A percentile compares a stretch with the other conserved stretches of the same genome.
Evolutionary conservation across 37 sponge, comb jelly and placozoan genomes (phyloP).

Genomic region (Sycon ciliatum): DNA sequence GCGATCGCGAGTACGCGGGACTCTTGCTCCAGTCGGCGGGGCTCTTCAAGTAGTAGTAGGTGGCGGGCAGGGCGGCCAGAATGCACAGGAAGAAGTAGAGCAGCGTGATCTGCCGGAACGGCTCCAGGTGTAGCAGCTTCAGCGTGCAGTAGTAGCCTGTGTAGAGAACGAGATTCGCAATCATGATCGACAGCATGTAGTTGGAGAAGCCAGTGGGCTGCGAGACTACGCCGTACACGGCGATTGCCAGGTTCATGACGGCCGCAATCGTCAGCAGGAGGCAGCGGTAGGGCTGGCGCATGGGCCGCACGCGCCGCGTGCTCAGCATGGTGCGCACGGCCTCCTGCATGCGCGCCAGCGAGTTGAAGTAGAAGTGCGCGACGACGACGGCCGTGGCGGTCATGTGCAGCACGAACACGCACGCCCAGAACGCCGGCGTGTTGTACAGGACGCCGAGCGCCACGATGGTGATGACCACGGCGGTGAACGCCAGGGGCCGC

Average conservation of each 20-base stretch:
- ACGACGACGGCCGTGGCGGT: neutral
- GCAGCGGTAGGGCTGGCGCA: too few relatives aligned
- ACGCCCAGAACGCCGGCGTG: too few relatives aligned
- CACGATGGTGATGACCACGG: neutral
- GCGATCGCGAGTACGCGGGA: conserved; percentile 10
- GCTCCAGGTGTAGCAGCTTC: conserved; percentile 35
- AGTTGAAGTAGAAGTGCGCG: too few relatives aligned
- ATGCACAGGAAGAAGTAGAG: neutral
- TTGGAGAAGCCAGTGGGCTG: conserved; percentile 18
- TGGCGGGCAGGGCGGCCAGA: neutral
- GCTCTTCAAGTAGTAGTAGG: neutral
- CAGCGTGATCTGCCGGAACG: neutral
- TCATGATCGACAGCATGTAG: conserved; percentile 29
- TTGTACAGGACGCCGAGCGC: neutral
- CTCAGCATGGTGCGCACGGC: too few relatives aligned
- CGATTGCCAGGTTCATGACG: conserved; percentile 27
- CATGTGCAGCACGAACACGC: neutral
- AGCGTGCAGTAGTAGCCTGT: conserved; percentile 25
- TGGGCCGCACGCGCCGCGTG: too few relatives aligned
- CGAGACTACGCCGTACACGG: conserved; percentile 21
- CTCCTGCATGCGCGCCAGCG: too few relatives aligned
- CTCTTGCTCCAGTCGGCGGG: conserved; percentile 3
- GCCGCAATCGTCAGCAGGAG: too few relatives aligned
- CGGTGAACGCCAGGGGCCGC: neutral
- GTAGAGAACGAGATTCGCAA: conserved; percentile 28